These are phyloP conservation scores for Maniola jurtina DNA, from an alignment of 1,140 invertebrate species.

Conservation along the genomic window DNA sequence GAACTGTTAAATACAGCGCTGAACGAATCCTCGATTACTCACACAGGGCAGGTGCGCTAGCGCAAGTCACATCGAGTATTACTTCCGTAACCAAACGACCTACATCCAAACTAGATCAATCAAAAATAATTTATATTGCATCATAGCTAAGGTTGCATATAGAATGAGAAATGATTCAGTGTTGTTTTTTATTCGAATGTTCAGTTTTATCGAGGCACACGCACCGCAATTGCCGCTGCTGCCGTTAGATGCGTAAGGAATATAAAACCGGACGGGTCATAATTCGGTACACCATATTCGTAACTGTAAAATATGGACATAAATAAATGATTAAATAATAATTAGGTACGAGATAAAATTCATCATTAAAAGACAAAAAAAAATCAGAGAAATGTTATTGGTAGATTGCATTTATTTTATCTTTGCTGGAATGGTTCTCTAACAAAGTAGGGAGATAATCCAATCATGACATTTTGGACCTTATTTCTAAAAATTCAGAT, in stretches of 20 bases:
- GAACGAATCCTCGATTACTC: constrained; percentile 44
- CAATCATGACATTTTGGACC: too few species aligned
- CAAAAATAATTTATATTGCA: neutral
- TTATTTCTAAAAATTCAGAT: too few species aligned
- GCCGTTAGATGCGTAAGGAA: constrained; percentile 53
- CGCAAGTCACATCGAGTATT: constrained; percentile 36
- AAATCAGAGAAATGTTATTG: too few species aligned
- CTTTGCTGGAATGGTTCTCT: too few species aligned
- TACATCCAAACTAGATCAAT: neutral
- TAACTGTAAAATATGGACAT: neutral
- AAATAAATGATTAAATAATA: neutral
- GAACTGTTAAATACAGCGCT: constrained; percentile 26
- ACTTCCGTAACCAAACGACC: neutral
- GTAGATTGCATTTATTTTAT: too few species aligned
- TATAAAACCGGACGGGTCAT: constrained; percentile 46
- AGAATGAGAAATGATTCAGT: neutral
- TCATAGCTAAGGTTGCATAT: neutral
- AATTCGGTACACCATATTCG: neutral
- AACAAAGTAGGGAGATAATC: too few species aligned
- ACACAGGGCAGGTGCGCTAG: constrained; percentile 47
- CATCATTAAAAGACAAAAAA: too few species aligned
- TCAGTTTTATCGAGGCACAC: constrained; percentile 31
- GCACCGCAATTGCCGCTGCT: constrained; percentile 48
- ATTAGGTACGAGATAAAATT: neutral
- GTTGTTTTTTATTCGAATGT: constrained; percentile 2